Conservation (phyloP, 1,140 invertebrate species). For the Sitobion miscanthi region DNA sequence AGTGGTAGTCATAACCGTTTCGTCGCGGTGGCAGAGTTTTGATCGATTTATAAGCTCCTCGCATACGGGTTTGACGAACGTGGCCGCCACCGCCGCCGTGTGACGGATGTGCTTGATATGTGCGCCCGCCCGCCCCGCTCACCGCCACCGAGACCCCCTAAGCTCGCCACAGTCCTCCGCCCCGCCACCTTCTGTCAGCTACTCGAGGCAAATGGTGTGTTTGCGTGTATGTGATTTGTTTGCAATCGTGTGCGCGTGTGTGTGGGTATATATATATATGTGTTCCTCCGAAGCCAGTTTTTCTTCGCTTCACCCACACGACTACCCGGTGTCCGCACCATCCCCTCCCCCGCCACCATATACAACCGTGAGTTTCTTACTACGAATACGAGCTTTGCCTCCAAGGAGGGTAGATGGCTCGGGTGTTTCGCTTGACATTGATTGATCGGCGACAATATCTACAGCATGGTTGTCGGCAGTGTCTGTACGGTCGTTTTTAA, state of each 20-base stretch:
- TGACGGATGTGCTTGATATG: slow-evolving; percentile 38
- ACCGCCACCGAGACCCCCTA: background rate
- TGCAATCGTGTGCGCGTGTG: background rate
- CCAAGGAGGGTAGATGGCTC: background rate
- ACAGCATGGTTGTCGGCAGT: background rate
- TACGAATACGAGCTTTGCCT: background rate
- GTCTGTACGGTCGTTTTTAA: slow-evolving; percentile 6
- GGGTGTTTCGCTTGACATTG: slow-evolving; percentile 42
- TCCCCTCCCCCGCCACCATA: background rate
- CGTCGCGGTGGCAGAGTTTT: background rate
- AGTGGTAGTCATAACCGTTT: slow-evolving; percentile 6
- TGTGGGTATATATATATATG: too few relatives aligned
- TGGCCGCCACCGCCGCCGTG: background rate
- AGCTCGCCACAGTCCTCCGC: background rate
- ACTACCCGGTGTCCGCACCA: background rate
- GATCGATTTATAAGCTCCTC: slow-evolving; percentile 12
- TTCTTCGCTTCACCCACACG: background rate
- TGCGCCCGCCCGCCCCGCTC: background rate
- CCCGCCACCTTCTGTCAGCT: background rate
- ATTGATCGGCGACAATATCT: slow-evolving; percentile 52
- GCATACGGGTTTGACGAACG: slow-evolving; percentile 8
- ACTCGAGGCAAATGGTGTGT: slow-evolving; percentile 27
- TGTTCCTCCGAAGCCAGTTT: slow-evolving; percentile 26
- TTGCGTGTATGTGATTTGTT: slow-evolving; percentile 38
- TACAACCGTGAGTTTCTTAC: background rate